A percentile compares a stretch with the other conserved stretches of the same genome.
Evolutionary conservation across 2,113 vertebrate species (phyloP).

Genomic region (Shinisaurus crocodilurus): DNA sequence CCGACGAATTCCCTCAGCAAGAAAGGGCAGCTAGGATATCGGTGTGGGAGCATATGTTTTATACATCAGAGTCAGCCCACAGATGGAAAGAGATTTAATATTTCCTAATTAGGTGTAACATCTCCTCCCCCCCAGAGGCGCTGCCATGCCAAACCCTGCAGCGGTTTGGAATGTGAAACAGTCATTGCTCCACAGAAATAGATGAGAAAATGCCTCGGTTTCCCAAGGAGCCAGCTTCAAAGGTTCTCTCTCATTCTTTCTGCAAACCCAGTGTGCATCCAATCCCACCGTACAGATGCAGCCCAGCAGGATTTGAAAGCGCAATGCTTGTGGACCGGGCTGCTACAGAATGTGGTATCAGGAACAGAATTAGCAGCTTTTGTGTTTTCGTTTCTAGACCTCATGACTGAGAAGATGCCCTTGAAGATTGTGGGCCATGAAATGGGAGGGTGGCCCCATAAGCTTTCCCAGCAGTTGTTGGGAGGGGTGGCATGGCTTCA

Average conservation of each 20-base stretch:
- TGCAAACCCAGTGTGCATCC: neutral
- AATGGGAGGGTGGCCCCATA: neutral
- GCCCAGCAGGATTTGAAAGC: neutral
- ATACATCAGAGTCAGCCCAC: neutral
- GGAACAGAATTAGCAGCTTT: neutral
- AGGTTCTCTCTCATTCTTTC: neutral
- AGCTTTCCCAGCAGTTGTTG: neutral
- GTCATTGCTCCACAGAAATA: neutral
- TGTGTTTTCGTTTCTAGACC: neutral
- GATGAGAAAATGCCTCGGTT: neutral
- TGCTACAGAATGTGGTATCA: neutral
- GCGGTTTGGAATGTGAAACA: neutral
- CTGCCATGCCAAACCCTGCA: neutral
- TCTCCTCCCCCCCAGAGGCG: neutral
- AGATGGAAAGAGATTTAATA: neutral
- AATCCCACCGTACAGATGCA: neutral
- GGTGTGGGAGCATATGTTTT: neutral
- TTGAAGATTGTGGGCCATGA: neutral
- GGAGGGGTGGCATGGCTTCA: too few relatives aligned
- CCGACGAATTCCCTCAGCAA: neutral
- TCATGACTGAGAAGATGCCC: too few relatives aligned
- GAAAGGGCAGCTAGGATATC: neutral
- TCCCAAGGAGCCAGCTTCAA: neutral
- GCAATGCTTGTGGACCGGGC: accelerated
- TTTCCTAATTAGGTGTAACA: neutral